Base-by-base conservation (phyloP, 1,140 invertebrate genomes). In the Eueides isabella region DNA sequence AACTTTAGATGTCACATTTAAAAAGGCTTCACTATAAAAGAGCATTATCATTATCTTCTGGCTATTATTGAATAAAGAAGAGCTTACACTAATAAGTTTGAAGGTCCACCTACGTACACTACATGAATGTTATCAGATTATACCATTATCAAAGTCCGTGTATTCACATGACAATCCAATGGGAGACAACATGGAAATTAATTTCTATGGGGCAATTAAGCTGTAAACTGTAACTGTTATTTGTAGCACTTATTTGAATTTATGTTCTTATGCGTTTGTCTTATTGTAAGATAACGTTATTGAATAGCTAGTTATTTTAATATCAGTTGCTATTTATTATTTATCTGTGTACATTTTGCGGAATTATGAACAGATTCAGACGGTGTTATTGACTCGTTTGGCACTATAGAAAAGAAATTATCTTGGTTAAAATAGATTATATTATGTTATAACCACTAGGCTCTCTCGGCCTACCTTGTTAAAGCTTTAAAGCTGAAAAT, bases 201-300 rank as follows among this genome's bases (percentile, higher is more conserved):
- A 85, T 83, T 86, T 86, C 85, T 85, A 88, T 88, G 75, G 84
- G 72, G 80, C 86, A 87, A 86, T 87, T 87, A 87, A 83, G 74
- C 66, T 35, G 33, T 65, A 11, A 65, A 65, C 19, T 31, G 71
- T 44, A 33, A 74, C 29, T 19, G 29, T 63, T 63, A 16, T 63
- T 63, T 30, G 29, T 63, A 31, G 61, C 61, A 63, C 28, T 63
- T 63, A 30, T 63, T 63, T 2, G n/a, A 19, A 63, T 19, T 63
- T 63, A 62, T 62, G 61, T 26, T 61, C 9, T 61, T 28, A 6
- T 19, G 14, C 55, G n/a, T 61, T 61, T 28, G 48, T 29, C 11
- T n/a, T 63, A 16, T 30, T 63, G 2, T 55, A 26, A 55, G 2
- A 55, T 55, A 55, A 55, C 12, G 19, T 55, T 11, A 11, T 55